Evolutionary conservation across 2,113 vertebrate species (phyloP).

Genomic region (Ptilorrhoa leucosticta): DNA sequence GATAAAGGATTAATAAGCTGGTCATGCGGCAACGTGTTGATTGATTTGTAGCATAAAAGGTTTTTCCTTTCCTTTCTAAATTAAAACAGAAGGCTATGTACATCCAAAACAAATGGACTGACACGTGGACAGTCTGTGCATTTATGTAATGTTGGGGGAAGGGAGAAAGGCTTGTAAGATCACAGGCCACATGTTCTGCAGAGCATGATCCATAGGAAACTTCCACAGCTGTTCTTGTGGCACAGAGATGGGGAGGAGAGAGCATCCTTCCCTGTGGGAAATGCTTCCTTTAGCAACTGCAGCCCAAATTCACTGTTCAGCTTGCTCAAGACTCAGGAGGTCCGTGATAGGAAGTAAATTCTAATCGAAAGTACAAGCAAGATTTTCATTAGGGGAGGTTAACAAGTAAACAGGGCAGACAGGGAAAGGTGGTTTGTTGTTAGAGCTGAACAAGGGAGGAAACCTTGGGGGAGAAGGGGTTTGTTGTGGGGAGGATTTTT

Average conservation of each 20-base stretch:
- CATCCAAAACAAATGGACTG: constrained; percentile 43
- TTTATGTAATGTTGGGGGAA: constrained; percentile 62
- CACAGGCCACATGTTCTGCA: not conserved
- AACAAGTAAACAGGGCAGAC: not conserved
- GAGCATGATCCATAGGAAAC: not conserved
- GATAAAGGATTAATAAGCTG: constrained; percentile 52
- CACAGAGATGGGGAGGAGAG: not conserved
- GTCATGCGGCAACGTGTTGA: constrained; percentile 20
- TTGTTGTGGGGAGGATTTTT: not conserved
- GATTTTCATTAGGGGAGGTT: not conserved
- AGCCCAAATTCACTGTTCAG: not conserved
- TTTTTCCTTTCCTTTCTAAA: constrained; percentile 61
- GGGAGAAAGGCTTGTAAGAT: constrained; percentile 26
- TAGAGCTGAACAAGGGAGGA: not conserved
- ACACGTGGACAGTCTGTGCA: not conserved
- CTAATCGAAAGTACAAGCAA: not conserved
- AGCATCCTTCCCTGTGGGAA: not conserved
- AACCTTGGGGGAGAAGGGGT: not conserved
- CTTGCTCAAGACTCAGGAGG: not conserved
- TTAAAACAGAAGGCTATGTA: constrained; percentile 48
- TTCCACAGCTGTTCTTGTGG: not conserved
- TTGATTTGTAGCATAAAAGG: constrained; percentile 58
- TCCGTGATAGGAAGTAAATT: not conserved
- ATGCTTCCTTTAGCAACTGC: not conserved
- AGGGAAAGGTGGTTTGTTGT: not conserved